These are phyloP conservation scores for Xyrichtys novacula DNA, from an alignment of 2,797 vertebrate genomes.

Conservation along the genomic window DNA sequence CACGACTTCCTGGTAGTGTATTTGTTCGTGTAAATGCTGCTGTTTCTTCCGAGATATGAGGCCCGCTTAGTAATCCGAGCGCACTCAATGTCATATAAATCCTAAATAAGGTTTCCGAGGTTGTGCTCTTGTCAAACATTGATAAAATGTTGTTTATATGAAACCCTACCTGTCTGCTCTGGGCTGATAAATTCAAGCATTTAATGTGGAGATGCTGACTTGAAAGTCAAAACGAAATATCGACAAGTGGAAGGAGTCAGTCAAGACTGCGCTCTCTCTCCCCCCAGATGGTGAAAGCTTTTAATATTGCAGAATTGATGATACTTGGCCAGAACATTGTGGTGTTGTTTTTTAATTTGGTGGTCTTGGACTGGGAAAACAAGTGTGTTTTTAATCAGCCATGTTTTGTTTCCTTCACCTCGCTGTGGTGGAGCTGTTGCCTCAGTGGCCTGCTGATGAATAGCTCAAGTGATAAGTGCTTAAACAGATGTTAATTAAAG, in stretches of 20 bases:
- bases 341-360: not conserved
- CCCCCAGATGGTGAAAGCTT: constrained; percentile 1
- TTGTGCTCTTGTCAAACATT: constrained; percentile 31
- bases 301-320: constrained; percentile 5
- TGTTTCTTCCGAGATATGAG: constrained; percentile 1
- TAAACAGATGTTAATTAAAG: constrained; percentile 68
- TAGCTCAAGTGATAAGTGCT: constrained; percentile 42
- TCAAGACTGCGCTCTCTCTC: not conserved
- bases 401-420: constrained; percentile 34
- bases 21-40: not conserved
- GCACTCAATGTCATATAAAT: not conserved
- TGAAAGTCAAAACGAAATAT: constrained; percentile 46
- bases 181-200: constrained; percentile 46
- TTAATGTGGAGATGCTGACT: constrained; percentile 37
- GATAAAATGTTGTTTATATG: constrained; percentile 49
- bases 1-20: not conserved
- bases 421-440: constrained; percentile 29
- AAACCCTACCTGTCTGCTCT: constrained; percentile 22
- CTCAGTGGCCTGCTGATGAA: constrained; percentile 55
- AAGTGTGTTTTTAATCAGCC: constrained; percentile 41
- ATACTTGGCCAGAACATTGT: not conserved
- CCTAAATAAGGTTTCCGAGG: constrained; percentile 10
- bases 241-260: constrained; percentile 4
- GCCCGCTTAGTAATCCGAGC: not conserved
- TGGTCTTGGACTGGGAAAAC: constrained; percentile 4